phyloP scores from a whole-genome alignment of 2,113 vertebrate species.

The Etia nguti region DNA sequence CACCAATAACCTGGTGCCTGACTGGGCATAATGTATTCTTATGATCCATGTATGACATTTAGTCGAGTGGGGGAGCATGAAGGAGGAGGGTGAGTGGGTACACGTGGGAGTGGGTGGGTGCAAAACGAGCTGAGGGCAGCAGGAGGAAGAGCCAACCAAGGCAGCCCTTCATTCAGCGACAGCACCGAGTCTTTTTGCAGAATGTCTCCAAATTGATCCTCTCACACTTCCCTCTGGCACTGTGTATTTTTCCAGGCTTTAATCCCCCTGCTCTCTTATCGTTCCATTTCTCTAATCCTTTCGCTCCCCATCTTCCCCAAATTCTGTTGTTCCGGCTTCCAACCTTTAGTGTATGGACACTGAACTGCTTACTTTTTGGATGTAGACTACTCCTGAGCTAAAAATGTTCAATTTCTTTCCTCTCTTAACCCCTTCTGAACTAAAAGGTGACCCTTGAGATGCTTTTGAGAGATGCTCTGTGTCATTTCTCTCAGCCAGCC shows the following conservation, averaged over 20 bases:
- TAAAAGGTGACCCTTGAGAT: slow-evolving; percentile 9
- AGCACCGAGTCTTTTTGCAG: slow-evolving; percentile 34
- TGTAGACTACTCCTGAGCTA: background rate
- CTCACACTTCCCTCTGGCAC: slow-evolving; percentile 45
- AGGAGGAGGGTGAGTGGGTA: slow-evolving; percentile 1
- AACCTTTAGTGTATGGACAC: background rate
- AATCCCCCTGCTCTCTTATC: slow-evolving; percentile 37
- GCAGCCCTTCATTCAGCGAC: slow-evolving; percentile 18
- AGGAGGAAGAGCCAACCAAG: background rate
- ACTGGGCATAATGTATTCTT: slow-evolving; percentile 7
- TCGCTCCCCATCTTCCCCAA: background rate
- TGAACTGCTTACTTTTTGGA: background rate
- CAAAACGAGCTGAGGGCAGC: slow-evolving; percentile 38
- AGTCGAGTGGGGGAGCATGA: background rate
- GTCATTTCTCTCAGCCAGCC: slow-evolving; percentile 36
- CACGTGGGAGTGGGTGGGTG: slow-evolving; percentile 54
- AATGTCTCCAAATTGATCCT: slow-evolving; percentile 47
- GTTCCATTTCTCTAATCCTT: slow-evolving; percentile 44
- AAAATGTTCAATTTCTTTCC: background rate
- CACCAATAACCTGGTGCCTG: slow-evolving; percentile 29
- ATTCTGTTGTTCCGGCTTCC: background rate
- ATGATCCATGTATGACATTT: slow-evolving; percentile 41
- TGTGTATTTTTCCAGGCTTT: slow-evolving; percentile 39
- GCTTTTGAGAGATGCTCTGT: background rate
- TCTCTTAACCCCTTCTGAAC: background rate